phyloP scores from a whole-genome alignment of 2,797 vertebrate species.

The Novumbra hubbsi region DNA sequence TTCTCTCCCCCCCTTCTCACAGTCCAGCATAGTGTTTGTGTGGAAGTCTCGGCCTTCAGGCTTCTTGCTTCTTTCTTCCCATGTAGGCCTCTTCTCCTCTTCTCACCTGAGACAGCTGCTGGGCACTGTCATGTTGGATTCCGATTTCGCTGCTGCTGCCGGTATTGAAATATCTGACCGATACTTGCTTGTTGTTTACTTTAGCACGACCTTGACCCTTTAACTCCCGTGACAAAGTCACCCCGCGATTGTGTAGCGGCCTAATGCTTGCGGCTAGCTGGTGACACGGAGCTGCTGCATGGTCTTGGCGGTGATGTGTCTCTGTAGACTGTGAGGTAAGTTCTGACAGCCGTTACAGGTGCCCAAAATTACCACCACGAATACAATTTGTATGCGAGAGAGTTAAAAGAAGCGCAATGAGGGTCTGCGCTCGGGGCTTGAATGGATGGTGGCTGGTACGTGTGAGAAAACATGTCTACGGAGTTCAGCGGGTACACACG shows the following conservation, averaged over 20 bases:
- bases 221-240: not conserved
- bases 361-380: not conserved
- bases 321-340: not conserved
- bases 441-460: not conserved
- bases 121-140: conserved; percentile 1
- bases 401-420: not conserved
- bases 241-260: not conserved
- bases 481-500: not conserved
- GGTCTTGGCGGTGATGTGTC: not conserved
- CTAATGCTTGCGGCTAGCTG: conserved; percentile 1
- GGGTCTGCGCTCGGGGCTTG: not conserved
- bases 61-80: not conserved
- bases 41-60: not conserved
- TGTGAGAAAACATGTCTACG: not conserved
- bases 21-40: not conserved
- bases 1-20: not conserved
- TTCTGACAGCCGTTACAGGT: not conserved
- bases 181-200: conserved; percentile 1
- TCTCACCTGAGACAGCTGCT: conserved; percentile 4
- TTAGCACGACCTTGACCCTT: not conserved
- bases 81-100: conserved; percentile 1
- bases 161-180: conserved; percentile 1
- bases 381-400: not conserved
- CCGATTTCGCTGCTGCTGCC: not conserved
- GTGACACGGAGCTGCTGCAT: not conserved